Evolutionary conservation across 2,113 vertebrate genomes (phyloP).

Genomic region (Centrocercus urophasianus): DNA sequence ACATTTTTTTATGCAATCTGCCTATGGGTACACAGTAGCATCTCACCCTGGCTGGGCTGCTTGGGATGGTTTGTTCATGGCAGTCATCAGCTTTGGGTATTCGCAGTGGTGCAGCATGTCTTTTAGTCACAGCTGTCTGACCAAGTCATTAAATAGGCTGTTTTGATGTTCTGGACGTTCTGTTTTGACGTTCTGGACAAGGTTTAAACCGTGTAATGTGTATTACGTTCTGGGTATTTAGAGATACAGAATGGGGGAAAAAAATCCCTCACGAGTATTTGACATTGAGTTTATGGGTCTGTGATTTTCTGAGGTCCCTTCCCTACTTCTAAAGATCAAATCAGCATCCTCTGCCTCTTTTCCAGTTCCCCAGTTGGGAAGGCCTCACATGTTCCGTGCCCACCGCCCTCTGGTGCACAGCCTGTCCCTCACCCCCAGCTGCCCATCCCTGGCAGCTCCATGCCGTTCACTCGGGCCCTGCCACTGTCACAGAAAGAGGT

Average conservation of each 20-base stretch:
- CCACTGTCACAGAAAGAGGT: not conserved
- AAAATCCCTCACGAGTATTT: not conserved
- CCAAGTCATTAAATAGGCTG: not conserved
- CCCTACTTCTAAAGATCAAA: not conserved
- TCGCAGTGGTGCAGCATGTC: fast-evolving
- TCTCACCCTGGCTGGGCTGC: not conserved
- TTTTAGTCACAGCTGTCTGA: not conserved
- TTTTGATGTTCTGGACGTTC: not conserved
- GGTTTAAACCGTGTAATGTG: not conserved
- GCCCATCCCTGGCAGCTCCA: not conserved
- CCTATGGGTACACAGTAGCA: not conserved
- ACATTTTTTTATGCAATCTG: not conserved
- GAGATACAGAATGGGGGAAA: not conserved
- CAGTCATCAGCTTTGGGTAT: not conserved
- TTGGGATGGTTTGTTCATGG: not conserved
- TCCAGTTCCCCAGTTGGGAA: not conserved
- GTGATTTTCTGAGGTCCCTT: not conserved
- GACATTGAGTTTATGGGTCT: not conserved
- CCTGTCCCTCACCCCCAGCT: not conserved
- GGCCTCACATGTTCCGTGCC: not conserved
- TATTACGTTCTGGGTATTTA: not conserved
- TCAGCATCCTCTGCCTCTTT: not conserved
- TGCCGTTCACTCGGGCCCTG: not conserved
- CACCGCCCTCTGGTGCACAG: not conserved
- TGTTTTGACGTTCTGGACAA: not conserved